These are phyloP conservation scores for Thamnaconus septentrionalis DNA, from an alignment of 2,113 vertebrate genomes.

Conservation along the genomic window DNA sequence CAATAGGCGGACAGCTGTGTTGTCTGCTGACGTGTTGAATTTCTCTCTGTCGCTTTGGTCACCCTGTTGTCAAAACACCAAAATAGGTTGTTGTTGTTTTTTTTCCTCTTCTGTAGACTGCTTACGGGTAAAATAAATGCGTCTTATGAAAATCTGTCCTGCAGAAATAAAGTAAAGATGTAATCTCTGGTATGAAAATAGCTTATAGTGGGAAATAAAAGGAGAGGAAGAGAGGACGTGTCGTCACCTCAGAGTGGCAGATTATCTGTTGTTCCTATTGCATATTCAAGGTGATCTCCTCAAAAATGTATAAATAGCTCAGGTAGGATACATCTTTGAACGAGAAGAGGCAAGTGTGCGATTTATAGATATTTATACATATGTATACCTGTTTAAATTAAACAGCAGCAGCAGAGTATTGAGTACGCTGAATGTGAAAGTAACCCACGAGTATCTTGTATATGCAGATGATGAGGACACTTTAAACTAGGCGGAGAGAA, in stretches of 20 bases:
- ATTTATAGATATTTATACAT: slow-evolving; percentile 15
- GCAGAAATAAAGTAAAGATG: slow-evolving; percentile 55
- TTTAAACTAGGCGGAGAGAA: slow-evolving; percentile 23
- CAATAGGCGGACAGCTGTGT: slow-evolving; percentile 34
- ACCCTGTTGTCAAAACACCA: slow-evolving; percentile 57
- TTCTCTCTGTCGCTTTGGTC: slow-evolving; percentile 70
- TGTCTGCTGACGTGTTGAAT: slow-evolving; percentile 24
- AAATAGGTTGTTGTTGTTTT: slow-evolving; percentile 22
- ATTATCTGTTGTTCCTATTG: slow-evolving; percentile 59
- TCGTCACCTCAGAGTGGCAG: slow-evolving; percentile 39
- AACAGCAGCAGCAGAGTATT: slow-evolving; percentile 58
- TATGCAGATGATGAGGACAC: slow-evolving; percentile 29
- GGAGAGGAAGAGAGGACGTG: slow-evolving; percentile 20
- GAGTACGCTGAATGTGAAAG: slow-evolving; percentile 75
- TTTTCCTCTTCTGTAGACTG: slow-evolving; percentile 31
- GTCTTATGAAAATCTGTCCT: slow-evolving; percentile 66
- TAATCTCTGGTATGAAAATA: slow-evolving; percentile 61
- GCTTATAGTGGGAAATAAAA: slow-evolving; percentile 56
- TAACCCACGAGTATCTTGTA: slow-evolving; percentile 58
- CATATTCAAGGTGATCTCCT: slow-evolving; percentile 62
- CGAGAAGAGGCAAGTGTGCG: slow-evolving; percentile 63
- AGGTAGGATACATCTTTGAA: slow-evolving; percentile 54
- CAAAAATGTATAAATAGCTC: slow-evolving; percentile 46
- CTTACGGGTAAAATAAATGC: slow-evolving; percentile 1
- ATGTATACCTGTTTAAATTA: slow-evolving; percentile 15